Conservation (phyloP, 2,888 invertebrate species). For the Xestobium rufovillosum region DNA sequence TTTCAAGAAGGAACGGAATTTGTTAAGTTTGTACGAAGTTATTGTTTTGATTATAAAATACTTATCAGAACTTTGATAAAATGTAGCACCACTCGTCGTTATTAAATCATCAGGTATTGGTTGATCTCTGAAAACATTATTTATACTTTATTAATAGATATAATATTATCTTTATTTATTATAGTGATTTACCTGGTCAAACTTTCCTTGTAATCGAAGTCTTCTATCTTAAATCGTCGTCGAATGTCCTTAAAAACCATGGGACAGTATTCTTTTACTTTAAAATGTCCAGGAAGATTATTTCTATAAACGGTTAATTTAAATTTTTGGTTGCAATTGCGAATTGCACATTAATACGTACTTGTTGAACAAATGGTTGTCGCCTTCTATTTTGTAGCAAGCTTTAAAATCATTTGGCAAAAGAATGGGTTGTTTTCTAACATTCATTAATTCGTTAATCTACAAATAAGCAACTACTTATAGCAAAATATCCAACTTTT, state of each 20-base stretch:
- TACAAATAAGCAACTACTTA: slow-evolving; percentile 47
- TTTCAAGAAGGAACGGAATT: slow-evolving; percentile 97
- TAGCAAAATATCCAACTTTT: slow-evolving; percentile 2
- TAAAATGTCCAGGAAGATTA: slow-evolving; percentile 99
- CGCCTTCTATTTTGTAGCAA: slow-evolving; percentile 96
- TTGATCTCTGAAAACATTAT: slow-evolving; percentile 59
- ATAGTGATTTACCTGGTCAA: slow-evolving; percentile 39
- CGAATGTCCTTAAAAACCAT: slow-evolving; percentile 96
- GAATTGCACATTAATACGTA: slow-evolving; percentile 48
- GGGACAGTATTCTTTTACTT: slow-evolving; percentile 98
- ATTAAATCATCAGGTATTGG: slow-evolving; percentile 81
- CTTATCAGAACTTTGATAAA: slow-evolving; percentile 91
- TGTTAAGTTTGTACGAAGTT: slow-evolving; percentile 97
- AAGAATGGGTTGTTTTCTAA: slow-evolving; percentile 96
- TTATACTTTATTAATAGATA: slow-evolving; percentile 36
- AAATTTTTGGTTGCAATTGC: slow-evolving; percentile 6
- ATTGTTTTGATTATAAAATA: slow-evolving; percentile 94
- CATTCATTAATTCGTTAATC: slow-evolving; percentile 97
- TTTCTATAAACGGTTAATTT: slow-evolving; percentile 63
- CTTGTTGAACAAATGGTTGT: slow-evolving; percentile 99
- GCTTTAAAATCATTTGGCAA: slow-evolving; percentile 99
- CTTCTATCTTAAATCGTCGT: slow-evolving; percentile 95
- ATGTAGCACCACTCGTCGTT: slow-evolving; percentile 91
- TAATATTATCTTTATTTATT: too few relatives aligned
- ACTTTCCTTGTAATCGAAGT: slow-evolving; percentile 76